These are phyloP conservation scores for Noctilio leporinus DNA, from an alignment of 2,113 vertebrate species.

Conservation along the genomic window DNA sequence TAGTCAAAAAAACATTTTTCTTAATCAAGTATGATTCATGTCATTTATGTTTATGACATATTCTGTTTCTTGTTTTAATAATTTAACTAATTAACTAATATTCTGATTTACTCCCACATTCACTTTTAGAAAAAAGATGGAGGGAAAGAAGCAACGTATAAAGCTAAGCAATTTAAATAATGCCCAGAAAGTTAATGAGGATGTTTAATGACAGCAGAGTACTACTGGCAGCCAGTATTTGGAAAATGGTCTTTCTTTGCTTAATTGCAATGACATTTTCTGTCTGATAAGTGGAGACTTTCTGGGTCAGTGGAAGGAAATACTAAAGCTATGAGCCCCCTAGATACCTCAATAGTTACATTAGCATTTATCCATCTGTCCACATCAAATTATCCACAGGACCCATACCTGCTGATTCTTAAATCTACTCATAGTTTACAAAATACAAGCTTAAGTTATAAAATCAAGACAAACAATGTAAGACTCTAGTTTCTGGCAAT, in stretches of 20 bases:
- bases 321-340: not conserved
- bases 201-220: not conserved
- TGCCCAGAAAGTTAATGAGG: not conserved
- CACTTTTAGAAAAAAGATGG: not conserved
- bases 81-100: not conserved
- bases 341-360: not conserved
- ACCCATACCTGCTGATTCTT: not conserved
- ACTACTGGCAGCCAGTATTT: not conserved
- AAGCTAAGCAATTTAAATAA: not conserved
- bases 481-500: not conserved
- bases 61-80: not conserved
- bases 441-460: not conserved
- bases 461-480: not conserved
- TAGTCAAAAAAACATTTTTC: not conserved
- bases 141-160: not conserved
- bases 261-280: not conserved
- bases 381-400: not conserved
- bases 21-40: not conserved
- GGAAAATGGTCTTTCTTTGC: not conserved
- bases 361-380: not conserved
- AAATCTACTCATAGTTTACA: not conserved
- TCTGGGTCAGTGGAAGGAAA: not conserved
- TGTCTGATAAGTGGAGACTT: not conserved
- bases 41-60: not conserved
- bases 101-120: not conserved